phyloP scores from a whole-genome alignment of 2,888 invertebrate species.

The Plagodis dolabraria region DNA sequence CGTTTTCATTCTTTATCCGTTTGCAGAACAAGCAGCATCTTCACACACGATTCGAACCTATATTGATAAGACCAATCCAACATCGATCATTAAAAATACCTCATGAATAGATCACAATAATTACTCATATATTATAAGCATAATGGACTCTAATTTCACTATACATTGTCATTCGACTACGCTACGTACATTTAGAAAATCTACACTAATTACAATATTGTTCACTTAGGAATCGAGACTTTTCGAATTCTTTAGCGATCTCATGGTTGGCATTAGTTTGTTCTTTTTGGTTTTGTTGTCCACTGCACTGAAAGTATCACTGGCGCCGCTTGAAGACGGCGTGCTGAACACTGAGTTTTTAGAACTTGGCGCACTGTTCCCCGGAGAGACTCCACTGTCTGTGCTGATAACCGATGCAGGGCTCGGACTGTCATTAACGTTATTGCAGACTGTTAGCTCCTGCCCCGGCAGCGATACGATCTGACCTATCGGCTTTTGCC shows the following conservation, averaged over 20 bases:
- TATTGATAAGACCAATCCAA: constrained; percentile 57
- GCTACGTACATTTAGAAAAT: constrained; percentile 82
- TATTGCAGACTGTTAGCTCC: constrained; percentile 77
- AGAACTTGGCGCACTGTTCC: constrained; percentile 71
- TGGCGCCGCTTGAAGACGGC: constrained; percentile 47
- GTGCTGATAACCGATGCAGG: constrained; percentile 73
- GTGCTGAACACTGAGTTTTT: constrained; percentile 70
- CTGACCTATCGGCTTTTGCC: constrained; percentile 81
- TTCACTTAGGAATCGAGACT: constrained; percentile 75
- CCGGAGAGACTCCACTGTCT: constrained; percentile 77
- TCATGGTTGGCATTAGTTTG: constrained; percentile 60
- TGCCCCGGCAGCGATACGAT: constrained; percentile 76
- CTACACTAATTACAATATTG: constrained; percentile 80
- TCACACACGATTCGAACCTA: constrained; percentile 49
- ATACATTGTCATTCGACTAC: constrained; percentile 61
- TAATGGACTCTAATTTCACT: constrained; percentile 76
- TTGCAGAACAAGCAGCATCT: constrained; percentile 37
- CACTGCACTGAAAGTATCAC: constrained; percentile 54
- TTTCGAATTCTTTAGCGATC: constrained; percentile 79
- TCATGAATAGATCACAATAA: constrained; percentile 54
- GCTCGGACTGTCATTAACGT: constrained; percentile 72
- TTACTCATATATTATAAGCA: constrained; percentile 56
- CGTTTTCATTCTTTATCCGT: constrained; percentile 2
- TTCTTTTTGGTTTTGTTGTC: constrained; percentile 70
- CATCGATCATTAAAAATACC: constrained; percentile 61